Base-by-base conservation (phyloP, 2,888 invertebrate genomes). In the Agriotes lineatus region DNA sequence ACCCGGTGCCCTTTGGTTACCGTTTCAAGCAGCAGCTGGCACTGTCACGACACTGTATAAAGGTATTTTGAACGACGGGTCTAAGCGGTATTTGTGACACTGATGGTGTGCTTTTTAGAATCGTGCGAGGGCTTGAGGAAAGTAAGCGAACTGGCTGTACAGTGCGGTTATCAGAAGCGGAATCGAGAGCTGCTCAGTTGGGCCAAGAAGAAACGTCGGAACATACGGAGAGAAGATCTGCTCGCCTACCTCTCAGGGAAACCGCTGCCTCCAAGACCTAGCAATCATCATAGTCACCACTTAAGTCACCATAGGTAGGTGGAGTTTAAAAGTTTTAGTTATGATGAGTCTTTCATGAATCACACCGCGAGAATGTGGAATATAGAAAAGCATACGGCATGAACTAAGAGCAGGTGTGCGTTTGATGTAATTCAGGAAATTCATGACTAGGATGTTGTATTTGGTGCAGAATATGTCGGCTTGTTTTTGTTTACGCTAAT, bases 1-100 rank as follows among this genome's bases (percentile, higher is more conserved):
- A 77, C 89, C 90, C 74, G 89, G 89, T 71, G 87, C 90, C 70
- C 83, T 91, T 69, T 93, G 93, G 93, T 83, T 91, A 80, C 92
- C 93, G 76, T 93, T 93, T 84, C 93, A 93, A 85, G 92, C 91
- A 77, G 93, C 93, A 77, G 93, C 93, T 76, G 91, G 92, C 67
- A 91, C 91, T 74, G 91, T 93, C 74, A 93, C 93, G 72, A 88
- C 90, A 64, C 85, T 93, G 73, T 93, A 93, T 83, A 93, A 92
- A 91, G 93, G 93, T 91, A 83, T 6, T 30, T 30, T 25, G n/a
- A n/a, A n/a, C n/a, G n/a, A n/a, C n/a, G n/a, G n/a, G n/a, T n/a
- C n/a, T n/a, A n/a, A n/a, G n/a, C n/a, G n/a, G n/a, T n/a, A n/a
- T n/a, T n/a, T n/a, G n/a, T n/a, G n/a, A n/a, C n/a, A n/a, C n/a